A percentile compares a stretch with the other conserved stretches of the same genome.
Evolutionary conservation across 2,113 vertebrate genomes (phyloP).

Genomic region (Poeciliopsis occidentalis): DNA sequence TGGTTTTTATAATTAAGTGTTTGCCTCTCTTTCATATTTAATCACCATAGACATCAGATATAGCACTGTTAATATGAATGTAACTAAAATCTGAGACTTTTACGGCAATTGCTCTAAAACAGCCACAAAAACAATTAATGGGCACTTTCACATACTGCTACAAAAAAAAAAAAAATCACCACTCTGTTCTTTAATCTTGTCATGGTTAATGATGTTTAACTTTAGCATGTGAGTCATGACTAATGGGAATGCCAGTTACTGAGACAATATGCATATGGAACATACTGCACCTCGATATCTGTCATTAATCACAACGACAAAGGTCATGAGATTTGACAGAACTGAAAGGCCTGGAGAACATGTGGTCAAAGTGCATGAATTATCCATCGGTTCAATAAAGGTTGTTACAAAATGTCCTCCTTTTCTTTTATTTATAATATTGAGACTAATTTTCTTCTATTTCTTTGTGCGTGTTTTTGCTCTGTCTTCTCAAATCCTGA

Average conservation of each 20-base stretch:
- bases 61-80: background rate
- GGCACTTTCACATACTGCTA: conserved; percentile 27
- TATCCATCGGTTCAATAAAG: background rate
- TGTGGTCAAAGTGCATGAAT: background rate
- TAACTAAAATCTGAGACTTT: conserved; percentile 3
- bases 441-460: background rate
- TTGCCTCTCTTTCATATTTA: conserved; percentile 29
- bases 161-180: conserved; percentile 20
- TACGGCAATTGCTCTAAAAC: conserved; percentile 6
- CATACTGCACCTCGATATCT: conserved; percentile 34
- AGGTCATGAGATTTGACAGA: conserved; percentile 52
- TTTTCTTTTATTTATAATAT: background rate
- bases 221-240: conserved; percentile 56
- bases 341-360: background rate
- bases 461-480: background rate
- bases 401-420: background rate
- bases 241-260: conserved; percentile 70
- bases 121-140: conserved; percentile 22
- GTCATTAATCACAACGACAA: conserved; percentile 69
- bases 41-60: conserved; percentile 21
- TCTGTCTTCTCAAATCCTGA: too few relatives aligned
- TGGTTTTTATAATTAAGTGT: conserved; percentile 31
- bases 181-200: conserved; percentile 61
- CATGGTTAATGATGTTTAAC: conserved; percentile 70
- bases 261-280: conserved; percentile 60